phyloP scores from a whole-genome alignment of 2,797 vertebrate genomes.

The Propithecus perrieri region DNA sequence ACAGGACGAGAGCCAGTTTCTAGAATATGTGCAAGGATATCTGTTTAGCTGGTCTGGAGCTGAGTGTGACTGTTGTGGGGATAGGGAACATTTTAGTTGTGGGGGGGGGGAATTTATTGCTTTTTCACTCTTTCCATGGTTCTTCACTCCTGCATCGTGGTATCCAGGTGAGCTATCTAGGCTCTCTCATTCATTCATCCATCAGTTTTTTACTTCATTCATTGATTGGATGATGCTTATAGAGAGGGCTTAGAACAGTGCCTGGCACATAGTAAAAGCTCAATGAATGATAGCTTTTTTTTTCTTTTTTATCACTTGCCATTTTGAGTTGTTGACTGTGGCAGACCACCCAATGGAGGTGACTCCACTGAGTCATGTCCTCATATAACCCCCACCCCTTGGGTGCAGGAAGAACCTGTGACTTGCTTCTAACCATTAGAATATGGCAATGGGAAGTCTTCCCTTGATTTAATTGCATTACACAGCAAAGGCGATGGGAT shows the following conservation, averaged over 20 bases:
- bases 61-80: neutral
- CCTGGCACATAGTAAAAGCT: neutral
- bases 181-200: neutral
- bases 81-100: neutral
- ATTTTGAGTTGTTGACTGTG: neutral
- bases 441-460: neutral
- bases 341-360: neutral
- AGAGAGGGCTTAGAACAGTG: neutral
- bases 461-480: neutral
- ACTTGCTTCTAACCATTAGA: neutral
- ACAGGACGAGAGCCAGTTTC: neutral
- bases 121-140: neutral
- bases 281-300: neutral
- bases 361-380: neutral
- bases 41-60: neutral
- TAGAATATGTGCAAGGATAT: neutral
- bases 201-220: neutral
- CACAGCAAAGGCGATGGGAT: neutral
- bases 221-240: neutral
- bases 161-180: neutral
- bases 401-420: neutral
- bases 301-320: neutral
- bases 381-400: neutral
- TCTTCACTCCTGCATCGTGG: neutral
- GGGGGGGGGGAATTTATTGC: neutral